Evolutionary conservation across 2,113 vertebrate species (phyloP).

Genomic region (Leptosomus discolor): DNA sequence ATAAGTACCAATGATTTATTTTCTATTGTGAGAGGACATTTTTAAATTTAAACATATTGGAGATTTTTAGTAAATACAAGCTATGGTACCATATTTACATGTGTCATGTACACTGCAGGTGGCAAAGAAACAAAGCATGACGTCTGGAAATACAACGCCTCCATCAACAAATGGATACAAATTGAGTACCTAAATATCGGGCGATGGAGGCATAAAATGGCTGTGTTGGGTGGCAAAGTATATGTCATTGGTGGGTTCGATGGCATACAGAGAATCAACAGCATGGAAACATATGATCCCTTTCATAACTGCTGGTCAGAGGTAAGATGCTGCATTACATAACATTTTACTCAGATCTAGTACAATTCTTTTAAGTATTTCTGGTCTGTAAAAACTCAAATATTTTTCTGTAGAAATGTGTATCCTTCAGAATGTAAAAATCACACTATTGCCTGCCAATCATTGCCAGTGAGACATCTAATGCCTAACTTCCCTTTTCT

Average conservation of each 20-base stretch:
- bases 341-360: neutral
- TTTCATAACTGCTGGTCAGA: slow-evolving; percentile 97
- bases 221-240: slow-evolving; percentile 86
- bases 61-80: neutral
- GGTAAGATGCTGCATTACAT: slow-evolving; percentile 60
- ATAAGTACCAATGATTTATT: neutral
- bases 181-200: slow-evolving; percentile 86
- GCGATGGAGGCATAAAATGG: slow-evolving; percentile 98
- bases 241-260: slow-evolving; percentile 91
- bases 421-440: neutral
- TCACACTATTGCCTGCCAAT: neutral
- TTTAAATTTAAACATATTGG: neutral
- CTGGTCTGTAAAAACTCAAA: neutral
- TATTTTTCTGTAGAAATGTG: neutral
- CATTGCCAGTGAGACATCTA: neutral
- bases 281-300: slow-evolving; percentile 90
- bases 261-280: slow-evolving; percentile 86
- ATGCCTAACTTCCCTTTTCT: neutral
- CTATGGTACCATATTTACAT: neutral
- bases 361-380: neutral
- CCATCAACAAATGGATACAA: slow-evolving; percentile 97
- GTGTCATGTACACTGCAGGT: slow-evolving; percentile 69
- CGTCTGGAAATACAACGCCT: slow-evolving; percentile 96
- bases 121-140: slow-evolving; percentile 95
- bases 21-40: neutral